Conservation (phyloP, 2,113 vertebrate species). For the Gnathonemus echidnorhynchus region DNA sequence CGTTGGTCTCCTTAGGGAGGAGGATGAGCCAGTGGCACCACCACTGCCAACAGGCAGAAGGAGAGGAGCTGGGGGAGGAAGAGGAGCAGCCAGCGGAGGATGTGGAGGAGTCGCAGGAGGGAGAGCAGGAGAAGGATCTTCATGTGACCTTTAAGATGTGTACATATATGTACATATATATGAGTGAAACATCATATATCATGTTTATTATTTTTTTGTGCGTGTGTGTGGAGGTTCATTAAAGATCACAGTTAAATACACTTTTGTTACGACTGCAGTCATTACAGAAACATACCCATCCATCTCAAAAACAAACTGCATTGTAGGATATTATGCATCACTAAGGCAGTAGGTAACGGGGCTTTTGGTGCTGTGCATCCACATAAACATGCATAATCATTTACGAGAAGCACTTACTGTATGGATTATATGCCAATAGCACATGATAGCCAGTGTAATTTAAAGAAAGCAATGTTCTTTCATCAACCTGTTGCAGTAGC, state of each 20-base stretch:
- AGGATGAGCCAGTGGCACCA: background rate
- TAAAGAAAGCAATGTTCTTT: background rate
- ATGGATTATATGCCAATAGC: background rate
- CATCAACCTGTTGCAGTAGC: background rate
- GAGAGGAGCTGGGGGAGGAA: background rate
- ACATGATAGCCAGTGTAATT: background rate
- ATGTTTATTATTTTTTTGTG: background rate
- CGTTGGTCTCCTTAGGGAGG: background rate
- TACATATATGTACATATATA: background rate
- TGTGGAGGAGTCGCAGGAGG: background rate
- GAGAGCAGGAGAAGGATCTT: background rate
- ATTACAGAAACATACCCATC: background rate
- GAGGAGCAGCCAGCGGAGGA: background rate
- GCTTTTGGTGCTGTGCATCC: background rate
- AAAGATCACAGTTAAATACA: background rate
- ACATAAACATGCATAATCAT: background rate
- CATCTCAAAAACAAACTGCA: background rate
- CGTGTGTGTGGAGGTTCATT: background rate
- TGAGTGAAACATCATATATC: background rate
- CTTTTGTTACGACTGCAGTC: background rate
- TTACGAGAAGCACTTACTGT: background rate
- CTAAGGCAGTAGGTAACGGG: background rate
- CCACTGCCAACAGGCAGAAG: background rate
- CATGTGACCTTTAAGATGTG: background rate
- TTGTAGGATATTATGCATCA: background rate